Percentiles rank a stretch among this genome's conserved stretches.
Evolutionary conservation across 2,888 invertebrate species (phyloP).

Genomic region (Selenia dentaria): DNA sequence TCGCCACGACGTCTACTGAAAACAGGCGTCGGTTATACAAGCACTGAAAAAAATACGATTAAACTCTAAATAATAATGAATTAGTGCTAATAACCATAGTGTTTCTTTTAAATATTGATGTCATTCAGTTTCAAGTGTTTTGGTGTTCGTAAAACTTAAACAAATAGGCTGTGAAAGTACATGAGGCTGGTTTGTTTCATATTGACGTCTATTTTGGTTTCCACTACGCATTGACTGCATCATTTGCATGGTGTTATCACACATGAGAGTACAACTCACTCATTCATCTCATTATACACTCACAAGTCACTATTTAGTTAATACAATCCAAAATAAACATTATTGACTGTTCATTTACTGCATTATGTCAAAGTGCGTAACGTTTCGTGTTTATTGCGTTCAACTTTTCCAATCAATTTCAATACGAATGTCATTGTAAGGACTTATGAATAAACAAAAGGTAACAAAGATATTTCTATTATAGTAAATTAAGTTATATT

Average conservation of each 20-base stretch:
- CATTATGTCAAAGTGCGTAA: constrained; percentile 65
- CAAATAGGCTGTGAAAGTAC: constrained; percentile 44
- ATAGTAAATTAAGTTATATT: no score
- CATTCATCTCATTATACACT: no score
- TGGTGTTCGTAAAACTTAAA: constrained; percentile 37
- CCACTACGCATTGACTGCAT: constrained; percentile 45
- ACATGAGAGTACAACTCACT: no score
- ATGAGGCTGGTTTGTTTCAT: constrained; percentile 55
- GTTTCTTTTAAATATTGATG: constrained; percentile 39
- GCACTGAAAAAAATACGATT: constrained; percentile 50
- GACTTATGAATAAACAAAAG: no score
- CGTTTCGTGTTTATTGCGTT: constrained; percentile 25
- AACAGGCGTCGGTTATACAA: constrained; percentile 48
- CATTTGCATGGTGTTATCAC: constrained; percentile 40
- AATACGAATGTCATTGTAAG: no score
- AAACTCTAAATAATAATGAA: constrained; percentile 56
- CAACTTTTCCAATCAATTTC: constrained; percentile 18
- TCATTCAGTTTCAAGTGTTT: constrained; percentile 37
- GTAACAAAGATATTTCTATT: no score
- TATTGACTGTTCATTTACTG: constrained; percentile 52
- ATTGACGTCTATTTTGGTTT: constrained; percentile 57
- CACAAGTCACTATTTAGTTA: constrained; percentile 11
- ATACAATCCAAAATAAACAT: constrained; percentile 18
- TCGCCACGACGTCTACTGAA: constrained; percentile 64
- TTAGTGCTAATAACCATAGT: constrained; percentile 51